Evolutionary conservation across 2,797 vertebrate genomes (phyloP).

Genomic region (Phoebastria nigripes): DNA sequence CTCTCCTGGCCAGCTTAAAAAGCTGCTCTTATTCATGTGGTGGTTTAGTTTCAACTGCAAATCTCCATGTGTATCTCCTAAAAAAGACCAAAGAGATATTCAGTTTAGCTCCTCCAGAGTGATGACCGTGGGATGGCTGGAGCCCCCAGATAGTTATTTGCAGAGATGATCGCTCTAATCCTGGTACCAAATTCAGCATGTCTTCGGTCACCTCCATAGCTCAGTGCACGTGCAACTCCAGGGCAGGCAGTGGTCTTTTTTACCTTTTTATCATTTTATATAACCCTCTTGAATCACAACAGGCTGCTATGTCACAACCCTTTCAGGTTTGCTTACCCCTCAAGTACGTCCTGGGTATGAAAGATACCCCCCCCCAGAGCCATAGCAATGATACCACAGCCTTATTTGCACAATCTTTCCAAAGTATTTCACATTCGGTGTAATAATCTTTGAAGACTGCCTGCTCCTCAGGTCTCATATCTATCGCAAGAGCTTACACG

Average conservation of each 20-base stretch:
- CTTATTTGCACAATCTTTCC: background rate
- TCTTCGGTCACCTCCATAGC: background rate
- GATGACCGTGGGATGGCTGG: rapidly evolving
- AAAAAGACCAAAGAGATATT: background rate
- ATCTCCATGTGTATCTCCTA: background rate
- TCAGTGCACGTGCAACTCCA: rapidly evolving
- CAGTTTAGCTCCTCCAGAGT: background rate
- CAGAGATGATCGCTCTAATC: background rate
- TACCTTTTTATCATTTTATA: background rate
- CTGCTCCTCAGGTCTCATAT: conserved; percentile 15
- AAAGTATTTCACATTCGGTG: background rate
- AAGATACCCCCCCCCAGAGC: background rate
- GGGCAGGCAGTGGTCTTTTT: background rate
- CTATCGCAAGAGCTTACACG: background rate
- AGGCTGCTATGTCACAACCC: background rate
- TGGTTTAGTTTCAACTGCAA: background rate
- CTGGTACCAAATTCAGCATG: background rate
- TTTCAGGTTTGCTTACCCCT: background rate
- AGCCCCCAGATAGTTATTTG: background rate
- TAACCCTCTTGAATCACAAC: background rate
- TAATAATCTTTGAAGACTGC: conserved; percentile 29
- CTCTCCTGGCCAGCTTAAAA: background rate
- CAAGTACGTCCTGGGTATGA: background rate
- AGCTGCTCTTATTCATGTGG: background rate
- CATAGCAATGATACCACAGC: background rate